Base-by-base conservation (phyloP, 2,797 vertebrate genomes). In the Schizopygopsis pylzovi region DNA sequence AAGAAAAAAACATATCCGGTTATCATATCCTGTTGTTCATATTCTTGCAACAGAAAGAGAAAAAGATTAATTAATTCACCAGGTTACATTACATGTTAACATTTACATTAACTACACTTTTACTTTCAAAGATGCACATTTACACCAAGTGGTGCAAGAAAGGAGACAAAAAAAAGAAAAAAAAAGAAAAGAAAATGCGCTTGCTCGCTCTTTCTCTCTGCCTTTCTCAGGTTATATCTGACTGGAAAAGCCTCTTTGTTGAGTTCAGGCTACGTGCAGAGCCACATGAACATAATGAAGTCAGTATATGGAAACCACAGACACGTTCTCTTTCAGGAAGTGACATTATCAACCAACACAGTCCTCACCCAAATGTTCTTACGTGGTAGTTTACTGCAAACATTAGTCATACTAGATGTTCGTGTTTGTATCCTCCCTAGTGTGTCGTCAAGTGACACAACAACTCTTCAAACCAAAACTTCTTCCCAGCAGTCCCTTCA, bases 221-320 rank as follows among this genome's bases (percentile, higher is more conserved):
- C 7, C 6, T 22, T 20, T 39, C 22, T 39, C 22, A 41, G 33
- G 9, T 78, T 68, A 67, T 67, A 68, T 22, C 28, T 28, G 45
- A 49, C 10, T 49, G 12, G 54, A 80, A 80, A 45, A 77, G 25
- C 18, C 76, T 72, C 76, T 59, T 59, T 73, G 67, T 63, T 63
- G 6, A 72, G 15, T 28, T 85, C 43, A 85, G 84, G 16, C 49
- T 85, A 65, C n/a, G 78, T 81, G 78, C 68, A 65, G 6, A 43
- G 33, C 10, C 28, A 28, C 41, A 11, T 13, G 15, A 72, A 18
- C 77, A 39, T 84, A 70, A 81, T 70, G 45, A 37, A 52, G 28
- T 18, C 52, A 18, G 52, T 56, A 13, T 16, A 8, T 65, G 52
- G 45, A 81, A 85, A 73, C 77, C 41, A 79, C 65, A 39, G 22